phyloP scores from a whole-genome alignment of 2,888 invertebrate genomes.

The Ametastegia equiseti region DNA sequence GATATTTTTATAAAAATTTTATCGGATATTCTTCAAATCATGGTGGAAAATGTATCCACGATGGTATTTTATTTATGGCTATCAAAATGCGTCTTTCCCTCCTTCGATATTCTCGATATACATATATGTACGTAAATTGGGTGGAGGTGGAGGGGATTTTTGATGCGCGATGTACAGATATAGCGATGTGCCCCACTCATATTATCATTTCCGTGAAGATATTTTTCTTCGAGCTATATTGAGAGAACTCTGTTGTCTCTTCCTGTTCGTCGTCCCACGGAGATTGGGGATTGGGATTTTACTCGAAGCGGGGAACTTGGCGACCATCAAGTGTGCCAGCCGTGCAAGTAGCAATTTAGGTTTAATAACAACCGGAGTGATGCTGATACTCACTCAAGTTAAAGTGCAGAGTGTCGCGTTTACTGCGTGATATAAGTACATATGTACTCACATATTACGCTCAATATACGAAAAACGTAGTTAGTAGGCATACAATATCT shows the following conservation, averaged over 20 bases:
- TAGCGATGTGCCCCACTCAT: too few species aligned
- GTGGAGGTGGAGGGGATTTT: constrained; percentile 15
- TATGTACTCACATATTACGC: not conserved
- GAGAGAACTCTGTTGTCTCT: constrained; percentile 70
- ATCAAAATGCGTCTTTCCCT: too few species aligned
- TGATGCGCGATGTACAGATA: constrained; percentile 27
- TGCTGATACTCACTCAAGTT: constrained; percentile 27
- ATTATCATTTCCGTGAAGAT: constrained; percentile 66
- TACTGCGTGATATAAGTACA: not conserved
- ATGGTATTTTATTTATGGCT: too few species aligned
- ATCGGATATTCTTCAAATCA: too few species aligned
- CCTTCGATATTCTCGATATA: too few species aligned
- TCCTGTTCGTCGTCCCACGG: constrained; percentile 64
- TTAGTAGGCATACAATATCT: not conserved
- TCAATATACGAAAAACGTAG: not conserved
- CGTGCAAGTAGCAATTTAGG: constrained; percentile 9
- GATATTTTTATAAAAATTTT: too few species aligned
- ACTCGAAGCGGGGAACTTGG: not conserved
- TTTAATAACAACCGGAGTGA: constrained; percentile 13
- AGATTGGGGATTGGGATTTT: constrained; percentile 55
- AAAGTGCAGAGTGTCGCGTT: not conserved
- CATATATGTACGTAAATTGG: not conserved
- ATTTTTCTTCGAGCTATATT: constrained; percentile 72
- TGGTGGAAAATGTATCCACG: too few species aligned
- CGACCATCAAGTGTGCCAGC: not conserved